Evolutionary conservation across 2,888 invertebrate species (phyloP).

Genomic region (Atethmia centrago): DNA sequence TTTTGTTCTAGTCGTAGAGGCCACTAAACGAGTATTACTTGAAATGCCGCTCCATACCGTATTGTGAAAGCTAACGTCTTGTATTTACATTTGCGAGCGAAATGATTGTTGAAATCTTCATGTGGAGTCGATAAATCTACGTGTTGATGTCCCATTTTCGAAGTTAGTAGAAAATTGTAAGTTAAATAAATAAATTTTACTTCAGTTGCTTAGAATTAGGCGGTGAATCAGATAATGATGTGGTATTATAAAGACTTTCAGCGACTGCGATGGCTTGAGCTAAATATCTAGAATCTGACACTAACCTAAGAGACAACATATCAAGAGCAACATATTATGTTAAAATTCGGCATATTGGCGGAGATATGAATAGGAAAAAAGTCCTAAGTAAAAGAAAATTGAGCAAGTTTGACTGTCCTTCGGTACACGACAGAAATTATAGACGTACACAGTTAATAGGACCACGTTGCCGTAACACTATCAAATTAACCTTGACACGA

Average conservation of each 20-base stretch:
- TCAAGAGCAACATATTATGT: not conserved
- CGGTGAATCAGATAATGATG: not conserved
- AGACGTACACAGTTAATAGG: constrained; percentile 1
- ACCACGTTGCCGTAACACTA: constrained; percentile 13
- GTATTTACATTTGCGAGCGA: constrained; percentile 66
- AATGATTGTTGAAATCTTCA: constrained; percentile 61
- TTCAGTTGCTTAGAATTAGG: not conserved
- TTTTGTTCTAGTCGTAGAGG: constrained; percentile 83
- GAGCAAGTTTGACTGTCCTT: not conserved
- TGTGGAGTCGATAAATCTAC: constrained; percentile 40
- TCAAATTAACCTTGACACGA: constrained; percentile 38
- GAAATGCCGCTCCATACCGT: constrained; percentile 70
- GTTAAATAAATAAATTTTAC: not conserved
- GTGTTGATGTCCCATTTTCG: constrained; percentile 28
- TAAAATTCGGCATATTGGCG: not conserved
- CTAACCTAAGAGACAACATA: not conserved
- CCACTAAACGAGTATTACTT: constrained; percentile 83
- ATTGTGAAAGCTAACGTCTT: constrained; percentile 79
- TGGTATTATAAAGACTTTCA: not conserved
- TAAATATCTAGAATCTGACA: not conserved
- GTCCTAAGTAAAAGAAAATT: not conserved
- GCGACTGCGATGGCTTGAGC: not conserved
- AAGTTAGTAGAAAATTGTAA: not conserved
- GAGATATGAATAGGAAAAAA: no score
- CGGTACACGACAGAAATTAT: not conserved